Percentiles rank a stretch among this genome's conserved stretches.
Conservation (phyloP, 2,113 vertebrate genomes). For the Prunella fulvescens region DNA sequence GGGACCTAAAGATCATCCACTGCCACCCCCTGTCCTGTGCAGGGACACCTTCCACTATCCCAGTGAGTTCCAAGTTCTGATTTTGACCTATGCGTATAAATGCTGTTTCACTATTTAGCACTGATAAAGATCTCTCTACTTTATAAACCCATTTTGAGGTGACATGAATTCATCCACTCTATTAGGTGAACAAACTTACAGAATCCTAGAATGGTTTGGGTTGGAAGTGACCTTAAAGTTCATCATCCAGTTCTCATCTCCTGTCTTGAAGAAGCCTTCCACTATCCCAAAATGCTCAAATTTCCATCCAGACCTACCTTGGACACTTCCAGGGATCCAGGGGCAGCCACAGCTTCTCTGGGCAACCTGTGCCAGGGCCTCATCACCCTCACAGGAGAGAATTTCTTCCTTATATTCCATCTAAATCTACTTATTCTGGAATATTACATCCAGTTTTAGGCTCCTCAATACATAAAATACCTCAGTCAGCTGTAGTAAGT, state of each 20-base stretch:
- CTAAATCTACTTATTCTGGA: not conserved
- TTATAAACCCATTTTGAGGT: no score
- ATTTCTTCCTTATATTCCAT: not conserved
- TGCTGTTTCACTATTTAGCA: no score
- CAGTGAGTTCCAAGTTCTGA: no score
- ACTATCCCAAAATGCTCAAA: not conserved
- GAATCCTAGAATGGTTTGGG: not conserved
- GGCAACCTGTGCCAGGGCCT: not conserved
- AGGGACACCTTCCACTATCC: no score
- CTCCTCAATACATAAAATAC: not conserved
- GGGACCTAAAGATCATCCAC: no score
- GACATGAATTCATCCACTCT: no score
- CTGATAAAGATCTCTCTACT: no score
- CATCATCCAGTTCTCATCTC: accelerated
- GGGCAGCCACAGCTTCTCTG: not conserved
- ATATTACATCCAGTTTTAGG: not conserved
- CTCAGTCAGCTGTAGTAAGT: not conserved
- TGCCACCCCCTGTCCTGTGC: no score
- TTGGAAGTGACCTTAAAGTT: not conserved
- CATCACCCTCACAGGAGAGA: accelerated
- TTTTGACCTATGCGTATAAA: no score
- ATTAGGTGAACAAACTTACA: no score
- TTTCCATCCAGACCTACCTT: not conserved
- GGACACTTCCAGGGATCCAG: not conserved
- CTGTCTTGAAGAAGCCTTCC: accelerated